Evolutionary conservation across 2,888 invertebrate species (phyloP).

Genomic region (Dynastes maya): DNA sequence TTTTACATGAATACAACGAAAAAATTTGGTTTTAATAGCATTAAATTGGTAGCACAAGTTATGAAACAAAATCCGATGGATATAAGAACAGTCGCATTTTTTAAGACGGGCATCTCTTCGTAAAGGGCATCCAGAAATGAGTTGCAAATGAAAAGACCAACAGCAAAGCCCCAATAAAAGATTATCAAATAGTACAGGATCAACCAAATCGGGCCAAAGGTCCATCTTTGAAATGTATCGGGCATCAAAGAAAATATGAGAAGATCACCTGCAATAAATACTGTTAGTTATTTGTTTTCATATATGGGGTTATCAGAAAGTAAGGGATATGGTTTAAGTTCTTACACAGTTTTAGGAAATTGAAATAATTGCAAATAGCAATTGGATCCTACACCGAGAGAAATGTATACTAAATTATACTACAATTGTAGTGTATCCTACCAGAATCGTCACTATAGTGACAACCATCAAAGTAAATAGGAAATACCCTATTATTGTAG

Average conservation of each 20-base stretch:
- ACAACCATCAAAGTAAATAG: no score
- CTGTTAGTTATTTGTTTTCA: neutral
- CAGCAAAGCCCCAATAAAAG: constrained; percentile 39
- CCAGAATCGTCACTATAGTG: no score
- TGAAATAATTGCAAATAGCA: no score
- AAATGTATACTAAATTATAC: no score
- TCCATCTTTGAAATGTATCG: constrained; percentile 31
- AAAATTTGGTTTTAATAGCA: constrained; percentile 4
- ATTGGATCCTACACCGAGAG: no score
- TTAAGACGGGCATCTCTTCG: constrained; percentile 34
- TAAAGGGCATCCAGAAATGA: constrained; percentile 30
- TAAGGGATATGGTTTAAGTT: no score
- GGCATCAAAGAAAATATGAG: constrained; percentile 37
- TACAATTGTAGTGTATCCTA: no score
- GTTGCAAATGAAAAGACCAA: constrained; percentile 15
- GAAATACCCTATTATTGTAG: no score
- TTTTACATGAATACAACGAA: constrained; percentile 20
- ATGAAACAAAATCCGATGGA: constrained; percentile 12
- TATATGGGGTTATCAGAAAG: no score
- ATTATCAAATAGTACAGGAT: constrained; percentile 34
- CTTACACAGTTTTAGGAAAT: no score
- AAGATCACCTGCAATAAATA: constrained; percentile 26
- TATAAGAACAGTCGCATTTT: neutral
- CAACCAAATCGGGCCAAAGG: constrained; percentile 18
- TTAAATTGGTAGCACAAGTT: neutral